Conservation (phyloP, 2,113 vertebrate genomes). For the Siphamia tubifer region DNA sequence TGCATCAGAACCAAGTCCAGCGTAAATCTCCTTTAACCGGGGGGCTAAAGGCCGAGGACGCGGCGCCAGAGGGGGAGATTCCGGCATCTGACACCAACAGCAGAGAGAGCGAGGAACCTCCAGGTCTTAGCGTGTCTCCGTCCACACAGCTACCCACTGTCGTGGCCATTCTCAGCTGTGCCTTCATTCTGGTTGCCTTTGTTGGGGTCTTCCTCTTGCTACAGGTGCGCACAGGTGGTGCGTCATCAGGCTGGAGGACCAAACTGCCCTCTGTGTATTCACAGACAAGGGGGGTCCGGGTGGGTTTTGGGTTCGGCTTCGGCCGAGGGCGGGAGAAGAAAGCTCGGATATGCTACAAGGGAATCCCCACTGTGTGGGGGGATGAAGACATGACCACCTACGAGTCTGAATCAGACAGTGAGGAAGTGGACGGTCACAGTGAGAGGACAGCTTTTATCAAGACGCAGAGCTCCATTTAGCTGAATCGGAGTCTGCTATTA, state of each 20-base stretch:
- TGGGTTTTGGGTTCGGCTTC: conserved; percentile 68
- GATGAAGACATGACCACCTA: conserved; percentile 82
- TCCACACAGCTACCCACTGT: conserved; percentile 80
- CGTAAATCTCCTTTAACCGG: conserved; percentile 81
- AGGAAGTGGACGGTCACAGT: conserved; percentile 84
- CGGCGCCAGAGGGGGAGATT: background rate
- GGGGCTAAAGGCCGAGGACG: conserved; percentile 8
- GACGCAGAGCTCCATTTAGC: conserved; percentile 92
- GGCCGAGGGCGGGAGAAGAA: conserved; percentile 63
- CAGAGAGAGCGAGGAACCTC: conserved; percentile 3
- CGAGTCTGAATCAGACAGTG: conserved; percentile 88
- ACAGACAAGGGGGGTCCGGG: conserved; percentile 43
- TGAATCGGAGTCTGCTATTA: background rate
- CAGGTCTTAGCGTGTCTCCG: conserved; percentile 15
- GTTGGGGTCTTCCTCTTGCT: conserved; percentile 87
- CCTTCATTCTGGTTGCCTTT: conserved; percentile 87
- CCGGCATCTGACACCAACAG: conserved; percentile 20
- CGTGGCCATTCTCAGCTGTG: conserved; percentile 89
- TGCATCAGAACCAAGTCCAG: conserved; percentile 92
- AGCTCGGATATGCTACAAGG: conserved; percentile 88
- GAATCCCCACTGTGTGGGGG: conserved; percentile 94
- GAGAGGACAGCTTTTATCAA: conserved; percentile 98
- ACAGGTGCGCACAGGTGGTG: conserved; percentile 84
- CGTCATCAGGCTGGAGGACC: conserved; percentile 82
- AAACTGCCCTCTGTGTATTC: conserved; percentile 88